Base-by-base conservation (phyloP, 2,797 vertebrate species). In the Setipinna tenuifilis region DNA sequence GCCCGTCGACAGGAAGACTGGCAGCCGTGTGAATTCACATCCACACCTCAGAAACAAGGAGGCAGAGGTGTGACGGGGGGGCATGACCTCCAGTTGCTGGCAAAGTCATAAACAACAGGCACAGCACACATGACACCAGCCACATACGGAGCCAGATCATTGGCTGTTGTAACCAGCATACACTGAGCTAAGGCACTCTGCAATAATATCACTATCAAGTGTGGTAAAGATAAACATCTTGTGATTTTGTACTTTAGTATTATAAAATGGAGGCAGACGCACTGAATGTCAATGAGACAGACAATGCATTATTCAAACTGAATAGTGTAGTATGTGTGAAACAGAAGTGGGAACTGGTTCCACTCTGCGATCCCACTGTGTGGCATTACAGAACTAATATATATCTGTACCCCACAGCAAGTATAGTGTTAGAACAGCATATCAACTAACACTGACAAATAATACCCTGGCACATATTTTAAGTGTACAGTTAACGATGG, bases 1-100 rank as follows among this genome's bases (percentile, higher is more conserved):
- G 80, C 85, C 86, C 3, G 86, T 88, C 90, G 89, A 21, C 31
- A 44, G 71, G 71, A 80, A 88, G 90, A 90, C 90, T 88, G 88
- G 86, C 89, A 65, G 82, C 85, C 92, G 90, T 2, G 4, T 44
- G 71, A 78, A 21, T 41, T 21, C 12, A 62, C 57, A 44, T 44
- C 6, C 44, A n/a, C 50, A 44, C 84, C 16, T 83, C 80, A 75
- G 21, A 54, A n/a, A 28, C 19, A 31, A 17, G 54, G 17, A 19
- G 71, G 31, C 71, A 78, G 71, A 78, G 71, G 71, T 78, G 71
- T 78, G 71, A 78, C 31, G 16, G 71, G 48, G 81, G 68, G 50
- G 6, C 71, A 21, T 19, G 19, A 78, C 71, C 71, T 78, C 35
- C 35, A 44, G 71, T 41, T 5, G 17, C 31, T 9, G 5, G 7